These are phyloP conservation scores for Xenopus petersii DNA, from an alignment of 2,797 vertebrate genomes.

Conservation along the genomic window DNA sequence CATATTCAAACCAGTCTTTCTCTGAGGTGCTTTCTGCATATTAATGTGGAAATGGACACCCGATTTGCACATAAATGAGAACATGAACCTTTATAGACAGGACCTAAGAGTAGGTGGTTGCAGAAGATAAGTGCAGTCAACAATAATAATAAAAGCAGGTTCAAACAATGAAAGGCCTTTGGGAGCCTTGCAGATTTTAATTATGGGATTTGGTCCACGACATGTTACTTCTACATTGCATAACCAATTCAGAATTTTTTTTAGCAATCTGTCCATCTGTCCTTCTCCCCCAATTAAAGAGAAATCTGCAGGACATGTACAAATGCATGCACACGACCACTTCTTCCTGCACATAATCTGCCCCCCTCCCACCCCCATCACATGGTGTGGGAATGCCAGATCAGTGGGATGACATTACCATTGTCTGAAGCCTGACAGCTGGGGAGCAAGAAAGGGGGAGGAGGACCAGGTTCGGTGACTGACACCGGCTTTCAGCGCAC, in stretches of 20 bases:
- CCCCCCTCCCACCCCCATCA: background rate
- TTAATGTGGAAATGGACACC: background rate
- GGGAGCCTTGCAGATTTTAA: background rate
- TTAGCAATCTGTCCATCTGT: background rate
- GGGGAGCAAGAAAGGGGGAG: constrained; percentile 18
- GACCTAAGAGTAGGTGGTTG: constrained; percentile 2
- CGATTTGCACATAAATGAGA: constrained; percentile 11
- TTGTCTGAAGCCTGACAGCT: constrained; percentile 20
- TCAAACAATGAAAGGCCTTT: background rate
- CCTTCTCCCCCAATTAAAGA: background rate
- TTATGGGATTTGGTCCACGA: background rate
- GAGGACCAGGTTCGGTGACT: constrained; percentile 12
- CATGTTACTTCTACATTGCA: constrained; percentile 4
- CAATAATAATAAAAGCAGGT: background rate
- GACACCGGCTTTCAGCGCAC: constrained; percentile 20
- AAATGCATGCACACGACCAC: constrained; percentile 19
- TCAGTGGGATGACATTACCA: constrained; percentile 18
- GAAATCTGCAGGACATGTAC: too few species aligned
- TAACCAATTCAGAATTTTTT: constrained; percentile 4
- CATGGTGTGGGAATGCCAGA: constrained; percentile 19
- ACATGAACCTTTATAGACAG: constrained; percentile 7
- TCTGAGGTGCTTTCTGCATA: background rate
- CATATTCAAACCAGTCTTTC: background rate
- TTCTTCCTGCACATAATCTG: constrained; percentile 17
- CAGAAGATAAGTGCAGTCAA: constrained; percentile 7